Percentiles rank a stretch among this genome's conserved stretches.
Conservation (phyloP, 2,113 vertebrate genomes). For the Herpailurus yagouaroundi region DNA sequence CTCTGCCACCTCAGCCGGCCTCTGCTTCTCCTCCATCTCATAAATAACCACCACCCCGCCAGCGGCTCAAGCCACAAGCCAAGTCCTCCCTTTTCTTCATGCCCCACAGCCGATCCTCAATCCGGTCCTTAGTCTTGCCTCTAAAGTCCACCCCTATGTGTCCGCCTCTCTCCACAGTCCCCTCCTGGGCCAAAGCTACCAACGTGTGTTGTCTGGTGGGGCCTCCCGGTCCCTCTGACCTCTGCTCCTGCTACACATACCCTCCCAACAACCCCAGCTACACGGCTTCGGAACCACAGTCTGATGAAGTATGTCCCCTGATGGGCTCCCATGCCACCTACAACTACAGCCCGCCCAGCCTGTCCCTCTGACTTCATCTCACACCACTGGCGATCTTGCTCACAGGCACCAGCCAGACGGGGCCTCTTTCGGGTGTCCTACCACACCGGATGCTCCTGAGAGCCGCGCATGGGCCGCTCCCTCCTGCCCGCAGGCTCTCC, state of each 20-base stretch:
- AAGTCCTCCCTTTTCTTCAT: not conserved
- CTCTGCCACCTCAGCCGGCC: too few relatives aligned
- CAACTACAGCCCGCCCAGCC: not conserved
- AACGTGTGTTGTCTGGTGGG: not conserved
- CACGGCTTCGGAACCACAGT: accelerated
- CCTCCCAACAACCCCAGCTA: not conserved
- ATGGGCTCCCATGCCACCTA: not conserved
- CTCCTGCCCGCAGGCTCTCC: accelerated
- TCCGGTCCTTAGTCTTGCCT: not conserved
- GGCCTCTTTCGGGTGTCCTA: not conserved
- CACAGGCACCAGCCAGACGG: not conserved
- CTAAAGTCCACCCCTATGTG: too few relatives aligned
- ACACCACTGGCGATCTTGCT: not conserved
- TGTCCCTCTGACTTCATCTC: not conserved
- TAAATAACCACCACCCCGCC: not conserved
- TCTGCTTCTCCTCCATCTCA: not conserved
- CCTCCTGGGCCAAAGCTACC: too few relatives aligned
- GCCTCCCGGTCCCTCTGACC: not conserved
- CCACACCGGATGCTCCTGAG: not conserved
- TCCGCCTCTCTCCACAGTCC: not conserved
- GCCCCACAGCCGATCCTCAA: not conserved
- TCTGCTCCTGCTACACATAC: not conserved
- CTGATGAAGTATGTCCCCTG: not conserved
- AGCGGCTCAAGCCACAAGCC: not conserved
- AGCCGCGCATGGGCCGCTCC: accelerated